These are phyloP conservation scores for Tyto alba DNA, from an alignment of 2,113 vertebrate genomes.

Conservation along the genomic window DNA sequence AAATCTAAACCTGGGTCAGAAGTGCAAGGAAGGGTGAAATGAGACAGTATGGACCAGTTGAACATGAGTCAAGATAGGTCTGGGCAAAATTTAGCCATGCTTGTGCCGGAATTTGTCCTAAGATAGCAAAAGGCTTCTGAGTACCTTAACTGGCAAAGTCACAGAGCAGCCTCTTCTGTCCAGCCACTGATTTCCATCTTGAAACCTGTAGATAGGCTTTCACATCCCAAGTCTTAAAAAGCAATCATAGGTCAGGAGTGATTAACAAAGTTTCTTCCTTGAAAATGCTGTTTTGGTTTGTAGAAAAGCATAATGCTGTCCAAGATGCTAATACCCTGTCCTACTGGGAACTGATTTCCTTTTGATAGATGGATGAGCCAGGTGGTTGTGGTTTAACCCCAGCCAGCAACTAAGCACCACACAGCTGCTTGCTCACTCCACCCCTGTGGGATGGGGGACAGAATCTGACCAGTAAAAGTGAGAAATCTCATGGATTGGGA, in stretches of 20 bases:
- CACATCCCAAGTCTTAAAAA: neutral
- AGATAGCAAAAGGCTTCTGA: neutral
- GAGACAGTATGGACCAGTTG: neutral
- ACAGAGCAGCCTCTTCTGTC: neutral
- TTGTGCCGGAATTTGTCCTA: neutral
- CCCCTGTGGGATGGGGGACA: no score
- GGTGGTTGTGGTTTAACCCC: no score
- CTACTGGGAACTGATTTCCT: neutral
- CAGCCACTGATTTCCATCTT: neutral
- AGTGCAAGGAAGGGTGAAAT: rapidly evolving
- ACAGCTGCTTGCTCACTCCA: no score
- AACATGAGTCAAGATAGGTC: neutral
- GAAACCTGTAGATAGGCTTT: neutral
- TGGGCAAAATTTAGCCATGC: neutral
- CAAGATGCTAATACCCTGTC: neutral
- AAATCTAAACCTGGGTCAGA: neutral
- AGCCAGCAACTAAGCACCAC: no score
- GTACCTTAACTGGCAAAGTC: neutral
- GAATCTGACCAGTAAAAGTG: no score
- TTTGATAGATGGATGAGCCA: neutral
- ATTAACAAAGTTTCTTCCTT: neutral
- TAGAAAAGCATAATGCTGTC: neutral
- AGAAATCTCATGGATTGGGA: no score
- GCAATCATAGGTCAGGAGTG: neutral
- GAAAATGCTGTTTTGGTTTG: neutral